Conservation (phyloP, 2,888 invertebrate genomes). For the Quadriops clusia region DNA sequence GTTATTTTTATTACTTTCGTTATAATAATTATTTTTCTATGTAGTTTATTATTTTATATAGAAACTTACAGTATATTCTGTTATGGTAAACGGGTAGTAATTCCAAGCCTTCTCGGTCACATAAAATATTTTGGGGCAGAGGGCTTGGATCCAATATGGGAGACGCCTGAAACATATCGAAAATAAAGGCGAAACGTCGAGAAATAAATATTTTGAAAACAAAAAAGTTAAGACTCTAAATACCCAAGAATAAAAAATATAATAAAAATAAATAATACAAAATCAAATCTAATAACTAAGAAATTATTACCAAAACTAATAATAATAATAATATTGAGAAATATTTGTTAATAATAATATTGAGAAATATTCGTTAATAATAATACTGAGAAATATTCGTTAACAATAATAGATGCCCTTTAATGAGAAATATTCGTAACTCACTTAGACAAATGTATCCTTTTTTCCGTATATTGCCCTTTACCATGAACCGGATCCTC, state of each 20-base stretch:
- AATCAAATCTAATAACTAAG: conserved; percentile 1
- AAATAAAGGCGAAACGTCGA: too few relatives aligned
- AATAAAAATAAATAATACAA: conserved; percentile 3
- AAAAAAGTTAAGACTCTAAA: too few relatives aligned
- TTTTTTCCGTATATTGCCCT: conserved; percentile 83
- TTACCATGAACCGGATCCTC: conserved; percentile 67
- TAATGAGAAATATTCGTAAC: conserved; percentile 6
- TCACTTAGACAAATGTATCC: conserved; percentile 79
- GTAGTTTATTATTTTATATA: conserved; percentile 11
- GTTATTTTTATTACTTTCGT: too few relatives aligned
- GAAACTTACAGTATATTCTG: conserved; percentile 64
- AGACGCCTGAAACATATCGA: conserved; percentile 54
- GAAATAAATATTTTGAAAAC: too few relatives aligned
- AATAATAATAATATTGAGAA: too few relatives aligned
- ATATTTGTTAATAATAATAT: too few relatives aligned
- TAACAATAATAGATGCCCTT: too few relatives aligned
- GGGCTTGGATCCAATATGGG: conserved; percentile 79
- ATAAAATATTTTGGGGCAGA: conserved; percentile 84
- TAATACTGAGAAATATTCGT: too few relatives aligned
- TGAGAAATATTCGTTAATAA: too few relatives aligned
- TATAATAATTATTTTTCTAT: too few relatives aligned
- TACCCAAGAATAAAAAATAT: conserved; percentile 1
- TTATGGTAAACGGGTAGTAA: conserved; percentile 83
- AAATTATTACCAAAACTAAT: background rate
- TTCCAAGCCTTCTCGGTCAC: conserved; percentile 92